Base-by-base conservation (phyloP, 2,113 vertebrate genomes). In the Nothoprocta pentlandii region DNA sequence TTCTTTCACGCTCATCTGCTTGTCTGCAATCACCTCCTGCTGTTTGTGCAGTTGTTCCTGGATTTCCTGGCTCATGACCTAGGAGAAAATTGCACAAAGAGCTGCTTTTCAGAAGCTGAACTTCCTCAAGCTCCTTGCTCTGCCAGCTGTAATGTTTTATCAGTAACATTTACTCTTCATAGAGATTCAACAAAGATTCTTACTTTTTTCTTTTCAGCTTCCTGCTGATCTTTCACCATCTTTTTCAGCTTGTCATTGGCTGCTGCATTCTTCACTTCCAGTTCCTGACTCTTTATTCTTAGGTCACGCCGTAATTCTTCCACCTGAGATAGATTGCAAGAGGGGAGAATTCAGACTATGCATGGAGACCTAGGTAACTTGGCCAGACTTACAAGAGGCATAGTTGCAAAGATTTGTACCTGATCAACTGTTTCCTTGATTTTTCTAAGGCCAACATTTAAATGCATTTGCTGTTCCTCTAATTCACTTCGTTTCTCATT, bases 1-100 rank as follows among this genome's bases (percentile, higher is more conserved):
- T 80, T 99, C 97, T 69, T 99, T 99, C 85, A 99, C 99, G 2
- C 98, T 98, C 98, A 99, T 98, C 92, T 99, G 99, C 85, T 99
- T 99, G 97, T 99, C 99, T 53, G 99, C 99, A 90, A 99, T 99
- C 46, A 98, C 98, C 67, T 99, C 99, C 95, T 99, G 99, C 96
- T 99, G 99, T 94, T 98, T 99, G 92, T 99, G 99, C 82, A 99
- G 98, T 86, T 99, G 97, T 51, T 99, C 99, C 96, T 99, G 99
- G 79, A 99, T 99, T 90, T 99, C 99, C 75, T 99, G 99, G 97
- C 99, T 99, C 99, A 99, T 99, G 84, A 99, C 99, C 99, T 99
- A 73, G 16, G 47, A 51, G 12, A 25, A 80, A 71, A 21, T 10
- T 70, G 85, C 39, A 96, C 7, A 71, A 11, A 80, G 4, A 89